phyloP scores from a whole-genome alignment of 2,113 vertebrate genomes.

The Calyptommatus sinebrachiatus region DNA sequence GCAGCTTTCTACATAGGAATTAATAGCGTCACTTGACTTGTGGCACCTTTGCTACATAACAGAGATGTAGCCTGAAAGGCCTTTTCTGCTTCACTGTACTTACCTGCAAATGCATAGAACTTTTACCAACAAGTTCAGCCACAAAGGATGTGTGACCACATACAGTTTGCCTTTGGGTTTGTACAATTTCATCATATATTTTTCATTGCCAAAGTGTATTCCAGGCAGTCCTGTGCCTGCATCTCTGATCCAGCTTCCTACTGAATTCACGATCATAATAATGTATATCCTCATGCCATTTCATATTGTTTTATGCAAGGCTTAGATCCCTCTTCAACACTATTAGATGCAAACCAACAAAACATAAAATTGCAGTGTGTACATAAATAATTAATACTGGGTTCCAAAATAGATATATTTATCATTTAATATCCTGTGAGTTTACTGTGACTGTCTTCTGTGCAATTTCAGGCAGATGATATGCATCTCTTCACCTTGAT shows the following conservation, averaged over 20 bases:
- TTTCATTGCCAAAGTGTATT: background rate
- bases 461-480: conserved; percentile 52
- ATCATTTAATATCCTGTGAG: conserved; percentile 57
- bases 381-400: conserved; percentile 54
- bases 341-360: conserved; percentile 21
- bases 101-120: too few relatives aligned
- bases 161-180: too few relatives aligned
- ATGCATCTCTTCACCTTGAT: conserved; percentile 48
- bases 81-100: too few relatives aligned
- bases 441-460: conserved; percentile 55
- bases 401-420: conserved; percentile 49
- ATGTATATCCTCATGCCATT: conserved; percentile 3
- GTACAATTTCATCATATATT: background rate
- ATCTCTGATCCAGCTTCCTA: background rate
- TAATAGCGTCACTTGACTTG: too few relatives aligned
- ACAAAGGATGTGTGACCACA: too few relatives aligned
- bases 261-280: background rate
- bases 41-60: too few relatives aligned
- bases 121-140: too few relatives aligned
- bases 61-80: too few relatives aligned
- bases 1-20: too few relatives aligned
- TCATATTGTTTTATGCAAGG: background rate
- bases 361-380: conserved; percentile 21
- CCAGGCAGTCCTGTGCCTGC: background rate
- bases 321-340: background rate